phyloP scores from a whole-genome alignment of 2,888 invertebrate species.

The Ophonus ardosiacus region DNA sequence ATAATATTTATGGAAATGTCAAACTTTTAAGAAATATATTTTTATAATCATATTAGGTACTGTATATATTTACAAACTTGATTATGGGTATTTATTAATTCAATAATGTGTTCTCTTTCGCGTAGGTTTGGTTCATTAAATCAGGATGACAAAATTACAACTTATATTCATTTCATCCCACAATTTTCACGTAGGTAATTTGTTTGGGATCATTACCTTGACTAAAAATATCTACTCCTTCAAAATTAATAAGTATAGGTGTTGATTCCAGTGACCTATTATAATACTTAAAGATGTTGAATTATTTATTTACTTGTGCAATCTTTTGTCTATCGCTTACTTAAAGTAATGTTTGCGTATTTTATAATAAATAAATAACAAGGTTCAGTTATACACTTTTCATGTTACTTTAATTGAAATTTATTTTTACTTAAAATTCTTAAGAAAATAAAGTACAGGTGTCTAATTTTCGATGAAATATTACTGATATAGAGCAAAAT shows the following conservation, averaged over 20 bases:
- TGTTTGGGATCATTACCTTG: conserved; percentile 28
- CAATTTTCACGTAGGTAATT: conserved; percentile 21
- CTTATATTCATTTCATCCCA: neutral
- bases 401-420: neutral
- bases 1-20: neutral
- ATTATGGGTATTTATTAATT: neutral
- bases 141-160: conserved; percentile 5
- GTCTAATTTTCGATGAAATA: no score
- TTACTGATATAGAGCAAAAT: no score
- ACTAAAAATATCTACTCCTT: conserved; percentile 25
- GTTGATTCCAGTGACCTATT: neutral
- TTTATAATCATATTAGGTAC: neutral
- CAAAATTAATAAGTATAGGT: conserved; percentile 19
- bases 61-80: neutral
- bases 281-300: conserved; percentile 15
- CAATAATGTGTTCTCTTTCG: neutral
- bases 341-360: neutral
- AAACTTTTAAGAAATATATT: neutral
- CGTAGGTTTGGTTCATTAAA: conserved; percentile 4
- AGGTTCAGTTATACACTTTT: neutral
- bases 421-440: neutral
- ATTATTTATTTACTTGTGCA: conserved; percentile 24
- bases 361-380: no score
- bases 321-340: conserved; percentile 10
- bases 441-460: neutral